Conservation (phyloP, 1,140 invertebrate species). For the Trissolcus basalis region DNA sequence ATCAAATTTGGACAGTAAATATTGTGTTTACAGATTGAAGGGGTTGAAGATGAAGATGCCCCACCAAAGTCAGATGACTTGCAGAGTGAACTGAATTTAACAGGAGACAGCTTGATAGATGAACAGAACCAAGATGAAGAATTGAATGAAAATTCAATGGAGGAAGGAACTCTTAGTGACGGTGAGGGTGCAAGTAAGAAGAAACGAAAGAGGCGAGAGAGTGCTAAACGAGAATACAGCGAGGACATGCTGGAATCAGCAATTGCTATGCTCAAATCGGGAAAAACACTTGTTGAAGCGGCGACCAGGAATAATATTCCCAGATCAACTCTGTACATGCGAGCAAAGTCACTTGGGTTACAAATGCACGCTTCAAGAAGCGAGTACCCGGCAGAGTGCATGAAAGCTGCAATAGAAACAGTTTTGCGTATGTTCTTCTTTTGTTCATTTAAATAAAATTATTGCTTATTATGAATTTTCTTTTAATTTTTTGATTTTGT, state of each 20-base stretch:
- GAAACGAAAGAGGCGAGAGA: constrained; percentile 65
- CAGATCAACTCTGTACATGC: constrained; percentile 75
- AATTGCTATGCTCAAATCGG: constrained; percentile 70
- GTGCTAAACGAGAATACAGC: constrained; percentile 69
- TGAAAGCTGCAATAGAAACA: constrained; percentile 73
- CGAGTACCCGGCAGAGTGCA: constrained; percentile 74
- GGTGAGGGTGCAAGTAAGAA: constrained; percentile 48
- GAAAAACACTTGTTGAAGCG: constrained; percentile 72
- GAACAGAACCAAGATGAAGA: constrained; percentile 12
- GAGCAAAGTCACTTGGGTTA: constrained; percentile 72
- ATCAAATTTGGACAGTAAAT: background rate
- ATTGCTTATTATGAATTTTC: too few species aligned
- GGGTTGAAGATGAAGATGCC: constrained; percentile 14
- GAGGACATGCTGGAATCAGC: constrained; percentile 71
- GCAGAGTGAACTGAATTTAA: constrained; percentile 1
- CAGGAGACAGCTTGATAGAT: background rate
- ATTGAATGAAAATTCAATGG: constrained; percentile 13
- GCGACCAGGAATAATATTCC: constrained; percentile 72
- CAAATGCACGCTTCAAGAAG: constrained; percentile 70
- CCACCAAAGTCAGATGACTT: background rate
- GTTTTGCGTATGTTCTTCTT: constrained; percentile 66
- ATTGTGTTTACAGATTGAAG: constrained; percentile 21
- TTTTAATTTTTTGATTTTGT: constrained; percentile 17
- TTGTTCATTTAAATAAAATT: background rate
- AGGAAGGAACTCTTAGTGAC: background rate